Percentiles rank a stretch among this genome's conserved stretches.
phyloP scores from a whole-genome alignment of 2,888 invertebrate genomes.

The Arge pagana region DNA sequence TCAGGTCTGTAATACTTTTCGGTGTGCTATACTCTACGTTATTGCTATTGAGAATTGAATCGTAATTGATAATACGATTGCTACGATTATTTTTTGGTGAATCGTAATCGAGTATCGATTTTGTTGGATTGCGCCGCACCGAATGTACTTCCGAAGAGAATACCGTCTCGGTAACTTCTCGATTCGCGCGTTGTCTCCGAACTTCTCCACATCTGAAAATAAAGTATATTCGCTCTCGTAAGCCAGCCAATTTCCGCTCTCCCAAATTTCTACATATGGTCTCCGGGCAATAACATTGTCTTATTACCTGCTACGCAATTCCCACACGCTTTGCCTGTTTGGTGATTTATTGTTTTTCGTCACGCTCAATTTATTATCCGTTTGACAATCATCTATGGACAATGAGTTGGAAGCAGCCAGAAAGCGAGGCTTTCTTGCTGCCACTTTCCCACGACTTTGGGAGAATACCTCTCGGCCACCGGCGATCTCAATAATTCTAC shows the following conservation, averaged over 20 bases:
- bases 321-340: conserved; percentile 64
- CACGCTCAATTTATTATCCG: conserved; percentile 54
- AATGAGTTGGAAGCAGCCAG: conserved; percentile 54
- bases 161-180: conserved; percentile 67
- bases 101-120: conserved; percentile 54
- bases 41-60: conserved; percentile 56
- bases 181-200: conserved; percentile 57
- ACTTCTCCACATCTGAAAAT: conserved; percentile 55
- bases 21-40: conserved; percentile 53
- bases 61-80: conserved; percentile 52
- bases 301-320: conserved; percentile 62
- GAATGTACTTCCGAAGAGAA: conserved; percentile 68
- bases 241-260: too few relatives aligned
- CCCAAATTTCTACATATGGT: conserved; percentile 14
- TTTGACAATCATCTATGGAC: conserved; percentile 52
- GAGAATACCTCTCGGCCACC: conserved; percentile 85
- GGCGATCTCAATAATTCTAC: conserved; percentile 74
- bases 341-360: conserved; percentile 61
- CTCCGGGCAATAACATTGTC: too few relatives aligned
- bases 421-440: conserved; percentile 72
- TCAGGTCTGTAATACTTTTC: conserved; percentile 54
- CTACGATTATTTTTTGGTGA: conserved; percentile 52
- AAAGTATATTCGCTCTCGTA: too few relatives aligned
- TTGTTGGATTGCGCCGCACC: conserved; percentile 60
- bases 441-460: conserved; percentile 76